These are phyloP conservation scores for Neostethus bicornis DNA, from an alignment of 2,797 vertebrate species.

Conservation along the genomic window DNA sequence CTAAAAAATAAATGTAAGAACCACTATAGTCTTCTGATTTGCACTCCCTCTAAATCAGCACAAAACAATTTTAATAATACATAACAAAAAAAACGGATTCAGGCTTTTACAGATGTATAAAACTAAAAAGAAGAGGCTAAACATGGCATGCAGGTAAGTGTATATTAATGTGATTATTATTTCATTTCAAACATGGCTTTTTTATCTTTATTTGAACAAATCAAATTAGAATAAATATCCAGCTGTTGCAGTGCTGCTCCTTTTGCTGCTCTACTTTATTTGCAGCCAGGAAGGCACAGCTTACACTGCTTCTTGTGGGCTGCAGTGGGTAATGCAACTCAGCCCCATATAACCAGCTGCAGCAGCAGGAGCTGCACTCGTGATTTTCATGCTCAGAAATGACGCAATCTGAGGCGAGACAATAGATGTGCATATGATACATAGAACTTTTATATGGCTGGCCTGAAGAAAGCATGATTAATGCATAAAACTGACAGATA, in stretches of 20 bases:
- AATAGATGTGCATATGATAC: constrained; percentile 24
- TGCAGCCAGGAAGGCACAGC: constrained; percentile 33
- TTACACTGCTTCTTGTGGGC: constrained; percentile 60
- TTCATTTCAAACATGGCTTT: background rate
- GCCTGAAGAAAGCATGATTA: background rate
- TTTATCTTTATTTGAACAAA: background rate
- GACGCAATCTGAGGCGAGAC: constrained; percentile 61
- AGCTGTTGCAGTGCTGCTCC: constrained; percentile 39
- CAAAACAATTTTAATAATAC: constrained; percentile 10
- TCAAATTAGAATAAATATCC: constrained; percentile 23
- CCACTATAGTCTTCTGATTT: no score
- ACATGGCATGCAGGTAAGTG: background rate
- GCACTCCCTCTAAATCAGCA: constrained; percentile 1
- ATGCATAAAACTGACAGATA: background rate
- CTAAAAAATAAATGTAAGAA: background rate
- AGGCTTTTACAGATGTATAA: background rate
- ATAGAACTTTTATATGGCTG: background rate
- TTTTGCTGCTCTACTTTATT: constrained; percentile 51
- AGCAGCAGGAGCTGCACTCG: constrained; percentile 57
- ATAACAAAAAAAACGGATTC: background rate
- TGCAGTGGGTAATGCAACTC: constrained; percentile 31
- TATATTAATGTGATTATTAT: no score
- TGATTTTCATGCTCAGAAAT: constrained; percentile 66
- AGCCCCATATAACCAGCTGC: constrained; percentile 48
- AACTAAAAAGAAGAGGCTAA: constrained; percentile 7